A percentile compares a stretch with the other conserved stretches of the same genome.
Evolutionary conservation across 2,797 vertebrate species (phyloP).

Genomic region (Sebastes taczanowskii): DNA sequence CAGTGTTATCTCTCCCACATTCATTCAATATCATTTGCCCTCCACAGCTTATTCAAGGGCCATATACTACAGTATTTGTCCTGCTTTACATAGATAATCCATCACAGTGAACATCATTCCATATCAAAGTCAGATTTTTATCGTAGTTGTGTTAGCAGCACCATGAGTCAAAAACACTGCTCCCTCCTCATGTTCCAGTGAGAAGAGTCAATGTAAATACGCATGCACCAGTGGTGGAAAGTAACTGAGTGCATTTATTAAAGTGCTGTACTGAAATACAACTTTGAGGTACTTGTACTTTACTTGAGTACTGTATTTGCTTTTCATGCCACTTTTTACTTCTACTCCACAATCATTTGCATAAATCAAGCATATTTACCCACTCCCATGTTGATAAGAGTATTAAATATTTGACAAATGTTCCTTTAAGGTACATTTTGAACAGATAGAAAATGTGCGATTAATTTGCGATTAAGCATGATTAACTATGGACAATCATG

Average conservation of each 20-base stretch:
- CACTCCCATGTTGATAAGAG: too few species aligned
- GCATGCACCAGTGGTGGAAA: neutral
- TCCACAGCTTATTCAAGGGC: neutral
- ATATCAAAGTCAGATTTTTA: conserved; percentile 10
- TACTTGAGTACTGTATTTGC: neutral
- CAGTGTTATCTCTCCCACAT: conserved; percentile 3
- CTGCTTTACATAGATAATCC: conserved; percentile 8
- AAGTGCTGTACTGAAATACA: neutral
- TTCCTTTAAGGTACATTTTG: too few species aligned
- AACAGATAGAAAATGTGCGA: too few species aligned
- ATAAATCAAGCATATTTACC: too few species aligned
- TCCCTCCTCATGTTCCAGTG: neutral
- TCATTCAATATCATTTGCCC: conserved; percentile 11
- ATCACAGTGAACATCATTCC: conserved; percentile 11
- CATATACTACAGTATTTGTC: neutral
- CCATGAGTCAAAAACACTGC: neutral
- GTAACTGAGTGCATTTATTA: neutral
- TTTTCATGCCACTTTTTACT: neutral
- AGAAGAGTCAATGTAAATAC: neutral
- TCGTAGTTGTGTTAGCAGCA: neutral
- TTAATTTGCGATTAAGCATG: too few species aligned
- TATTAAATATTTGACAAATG: too few species aligned
- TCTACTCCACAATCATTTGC: neutral
- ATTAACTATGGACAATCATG: too few species aligned
- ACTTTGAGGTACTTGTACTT: neutral